Conservation (phyloP, 2,888 invertebrate genomes). For the Exocentrus adspersus region DNA sequence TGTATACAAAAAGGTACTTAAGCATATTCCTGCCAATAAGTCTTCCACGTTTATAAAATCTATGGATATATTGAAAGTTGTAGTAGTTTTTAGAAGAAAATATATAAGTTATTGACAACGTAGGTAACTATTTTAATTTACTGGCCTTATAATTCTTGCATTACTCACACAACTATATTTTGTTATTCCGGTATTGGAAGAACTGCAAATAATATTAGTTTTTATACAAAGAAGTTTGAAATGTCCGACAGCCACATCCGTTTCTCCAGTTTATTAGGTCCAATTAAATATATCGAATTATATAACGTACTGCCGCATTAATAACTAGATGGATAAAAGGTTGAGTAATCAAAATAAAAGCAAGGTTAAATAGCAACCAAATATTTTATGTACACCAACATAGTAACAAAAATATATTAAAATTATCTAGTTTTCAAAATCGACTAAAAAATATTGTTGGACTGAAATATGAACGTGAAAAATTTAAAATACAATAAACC, state of each 20-base stretch:
- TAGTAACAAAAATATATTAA: conserved; percentile 12
- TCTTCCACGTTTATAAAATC: conserved; percentile 52
- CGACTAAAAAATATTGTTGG: background rate
- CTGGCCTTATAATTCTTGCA: no score
- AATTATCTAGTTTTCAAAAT: background rate
- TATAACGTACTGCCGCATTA: no score
- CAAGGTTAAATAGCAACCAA: background rate
- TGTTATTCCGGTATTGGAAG: no score
- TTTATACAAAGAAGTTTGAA: no score
- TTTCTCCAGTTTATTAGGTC: no score
- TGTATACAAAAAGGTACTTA: conserved; percentile 37
- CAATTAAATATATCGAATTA: no score
- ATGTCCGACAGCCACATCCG: no score
- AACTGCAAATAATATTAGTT: no score
- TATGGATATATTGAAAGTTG: conserved; percentile 31
- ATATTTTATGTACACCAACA: conserved; percentile 2
- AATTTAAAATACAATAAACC: no score
- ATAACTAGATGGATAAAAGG: background rate
- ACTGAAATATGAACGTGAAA: no score
- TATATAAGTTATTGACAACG: conserved; percentile 33
- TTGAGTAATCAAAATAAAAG: background rate
- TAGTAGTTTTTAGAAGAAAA: conserved; percentile 25
- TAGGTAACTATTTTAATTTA: conserved; percentile 13
- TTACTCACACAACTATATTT: no score
- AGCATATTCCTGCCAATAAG: conserved; percentile 54